Evolutionary conservation across 2,797 vertebrate species (phyloP).

Genomic region (Parauchenoglanis punctatus): DNA sequence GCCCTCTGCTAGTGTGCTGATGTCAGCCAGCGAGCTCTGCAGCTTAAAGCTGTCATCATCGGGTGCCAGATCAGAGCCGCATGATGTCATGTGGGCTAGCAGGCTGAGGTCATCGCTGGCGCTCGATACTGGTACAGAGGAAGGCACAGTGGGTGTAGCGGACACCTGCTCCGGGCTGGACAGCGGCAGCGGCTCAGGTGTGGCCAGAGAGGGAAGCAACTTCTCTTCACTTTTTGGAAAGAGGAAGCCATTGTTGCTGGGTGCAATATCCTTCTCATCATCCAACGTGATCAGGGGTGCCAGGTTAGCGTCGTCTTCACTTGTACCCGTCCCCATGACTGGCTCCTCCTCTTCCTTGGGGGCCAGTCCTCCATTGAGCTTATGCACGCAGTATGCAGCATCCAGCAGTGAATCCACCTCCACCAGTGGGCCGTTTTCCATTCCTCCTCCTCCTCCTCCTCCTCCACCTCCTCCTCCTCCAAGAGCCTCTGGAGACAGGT

Average conservation of each 20-base stretch:
- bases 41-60: conserved; percentile 94
- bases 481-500: conserved; percentile 92
- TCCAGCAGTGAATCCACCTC: conserved; percentile 95
- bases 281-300: conserved; percentile 94
- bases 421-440: conserved; percentile 91
- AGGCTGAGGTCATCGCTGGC: conserved; percentile 93
- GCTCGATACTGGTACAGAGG: conserved; percentile 73
- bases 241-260: conserved; percentile 89
- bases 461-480: conserved; percentile 64
- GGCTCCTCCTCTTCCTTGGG: conserved; percentile 82
- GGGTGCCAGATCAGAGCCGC: conserved; percentile 85
- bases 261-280: conserved; percentile 94
- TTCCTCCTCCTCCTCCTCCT: conserved; percentile 57
- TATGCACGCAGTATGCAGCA: conserved; percentile 94
- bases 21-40: conserved; percentile 88
- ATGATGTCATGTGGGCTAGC: conserved; percentile 90
- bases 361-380: conserved; percentile 87
- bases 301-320: conserved; percentile 88
- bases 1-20: conserved; percentile 87
- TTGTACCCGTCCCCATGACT: conserved; percentile 63
- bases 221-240: conserved; percentile 97
- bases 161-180: conserved; percentile 82
- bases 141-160: conserved; percentile 58
- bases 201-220: conserved; percentile 90
- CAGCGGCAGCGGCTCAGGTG: conserved; percentile 85